phyloP scores from a whole-genome alignment of 2,888 invertebrate species.

The Phragmatobia fuliginosa region DNA sequence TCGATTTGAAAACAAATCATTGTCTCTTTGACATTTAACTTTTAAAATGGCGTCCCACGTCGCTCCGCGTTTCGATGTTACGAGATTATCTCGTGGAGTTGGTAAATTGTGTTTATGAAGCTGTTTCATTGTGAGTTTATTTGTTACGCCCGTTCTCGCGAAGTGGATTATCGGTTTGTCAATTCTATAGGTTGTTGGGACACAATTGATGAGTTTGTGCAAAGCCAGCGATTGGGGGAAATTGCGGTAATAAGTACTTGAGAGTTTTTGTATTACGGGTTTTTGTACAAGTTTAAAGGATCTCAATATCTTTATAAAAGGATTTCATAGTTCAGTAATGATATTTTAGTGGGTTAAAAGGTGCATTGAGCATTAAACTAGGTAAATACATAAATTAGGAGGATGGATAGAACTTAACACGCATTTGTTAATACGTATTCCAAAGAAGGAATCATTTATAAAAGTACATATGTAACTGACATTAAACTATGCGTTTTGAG shows the following conservation, averaged over 20 bases:
- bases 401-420: too few relatives aligned
- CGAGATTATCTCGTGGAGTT: conserved; percentile 47
- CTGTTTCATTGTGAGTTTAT: conserved; percentile 49
- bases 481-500: too few relatives aligned
- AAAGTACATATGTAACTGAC: too few relatives aligned
- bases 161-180: conserved; percentile 52
- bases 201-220: conserved; percentile 43
- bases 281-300: not conserved
- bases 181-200: conserved; percentile 38
- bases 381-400: not conserved
- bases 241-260: conserved; percentile 16
- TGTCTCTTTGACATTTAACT: conserved; percentile 52
- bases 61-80: conserved; percentile 49
- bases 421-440: too few relatives aligned
- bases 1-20: conserved; percentile 30
- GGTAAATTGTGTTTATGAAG: conserved; percentile 56
- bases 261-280: not conserved
- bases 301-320: not conserved
- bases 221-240: conserved; percentile 12
- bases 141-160: conserved; percentile 37
- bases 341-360: not conserved
- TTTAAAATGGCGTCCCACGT: conserved; percentile 49
- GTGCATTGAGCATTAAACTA: not conserved
- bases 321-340: not conserved
- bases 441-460: too few relatives aligned